Base-by-base conservation (phyloP, 2,888 invertebrate species). In the Tetragonula carbonaria region DNA sequence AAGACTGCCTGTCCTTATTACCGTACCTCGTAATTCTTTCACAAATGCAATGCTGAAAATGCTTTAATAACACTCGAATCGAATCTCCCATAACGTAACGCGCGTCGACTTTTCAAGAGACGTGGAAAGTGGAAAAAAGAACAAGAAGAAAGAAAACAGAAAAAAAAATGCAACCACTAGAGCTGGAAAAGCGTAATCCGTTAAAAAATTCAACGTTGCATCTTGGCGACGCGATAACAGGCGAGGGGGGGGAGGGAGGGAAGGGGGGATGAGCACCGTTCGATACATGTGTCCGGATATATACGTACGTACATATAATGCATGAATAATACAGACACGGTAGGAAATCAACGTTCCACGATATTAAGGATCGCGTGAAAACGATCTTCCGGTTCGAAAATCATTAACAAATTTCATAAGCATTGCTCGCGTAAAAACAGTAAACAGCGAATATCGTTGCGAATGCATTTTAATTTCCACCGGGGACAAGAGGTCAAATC, bases 21-120 rank as follows among this genome's bases (percentile, higher is more conserved):
- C 77, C 71, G 62, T 70, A 66, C 45, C 82, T 78, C 83, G 66
- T 86, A 88, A 86, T 86, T 87, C 89, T 85, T 84, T 74, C 55
- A 45, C 82, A 50, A 73, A 76, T 28, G 68, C 50, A 33, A 75
- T 45, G 65, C 45, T 62, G 88, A 74, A 85, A 81, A 84, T 75
- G 76, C 85, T 86, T 81, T 85, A 82, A 80, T 77, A 62, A 74
- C 68, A 18, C 57, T 66, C n/a, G 66, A 75, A 78, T 81, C 66
- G 73, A 77, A 87, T 71, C 73, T 76, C 45, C 51, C 23, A 13
- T 45, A n/a, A 65, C 45, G 38, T 55, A 53, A 76, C 67, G 62
- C 51, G 18, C 65, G 38, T 77, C 65, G 68, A 83, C 73, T 75
- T 78, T 63, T 76, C 53, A 13, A 63, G 14, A 6, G 55, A 59